These are phyloP conservation scores for Phylloscopus collybita DNA, from an alignment of 2,797 vertebrate genomes.

Conservation along the genomic window DNA sequence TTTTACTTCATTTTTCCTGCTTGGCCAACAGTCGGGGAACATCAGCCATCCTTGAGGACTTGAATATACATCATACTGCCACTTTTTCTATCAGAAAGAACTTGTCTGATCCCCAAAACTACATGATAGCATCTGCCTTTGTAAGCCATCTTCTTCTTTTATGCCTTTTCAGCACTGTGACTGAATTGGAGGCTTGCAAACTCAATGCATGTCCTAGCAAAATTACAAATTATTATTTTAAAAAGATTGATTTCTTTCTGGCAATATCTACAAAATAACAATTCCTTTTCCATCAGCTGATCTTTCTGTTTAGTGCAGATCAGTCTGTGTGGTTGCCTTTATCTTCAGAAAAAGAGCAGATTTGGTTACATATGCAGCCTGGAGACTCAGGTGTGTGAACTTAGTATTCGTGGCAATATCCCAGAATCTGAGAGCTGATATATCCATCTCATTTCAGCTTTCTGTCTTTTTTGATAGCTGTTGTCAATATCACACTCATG, in stretches of 20 bases:
- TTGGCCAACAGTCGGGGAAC: neutral
- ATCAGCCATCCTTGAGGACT: neutral
- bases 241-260: neutral
- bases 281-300: neutral
- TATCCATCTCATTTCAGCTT: neutral
- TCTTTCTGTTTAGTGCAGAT: neutral
- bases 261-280: neutral
- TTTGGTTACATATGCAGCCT: neutral
- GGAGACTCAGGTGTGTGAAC: neutral
- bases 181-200: neutral
- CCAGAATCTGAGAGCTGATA: neutral
- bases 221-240: neutral
- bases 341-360: neutral
- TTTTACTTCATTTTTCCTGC: neutral
- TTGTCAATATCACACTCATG: neutral
- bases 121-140: neutral
- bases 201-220: neutral
- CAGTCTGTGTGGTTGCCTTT: neutral
- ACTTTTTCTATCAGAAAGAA: neutral
- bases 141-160: neutral
- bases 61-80: fast-evolving
- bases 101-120: neutral
- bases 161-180: neutral
- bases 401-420: neutral
- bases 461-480: neutral